Evolutionary conservation across 2,113 vertebrate genomes (phyloP).

Genomic region (Cepphus grylle): DNA sequence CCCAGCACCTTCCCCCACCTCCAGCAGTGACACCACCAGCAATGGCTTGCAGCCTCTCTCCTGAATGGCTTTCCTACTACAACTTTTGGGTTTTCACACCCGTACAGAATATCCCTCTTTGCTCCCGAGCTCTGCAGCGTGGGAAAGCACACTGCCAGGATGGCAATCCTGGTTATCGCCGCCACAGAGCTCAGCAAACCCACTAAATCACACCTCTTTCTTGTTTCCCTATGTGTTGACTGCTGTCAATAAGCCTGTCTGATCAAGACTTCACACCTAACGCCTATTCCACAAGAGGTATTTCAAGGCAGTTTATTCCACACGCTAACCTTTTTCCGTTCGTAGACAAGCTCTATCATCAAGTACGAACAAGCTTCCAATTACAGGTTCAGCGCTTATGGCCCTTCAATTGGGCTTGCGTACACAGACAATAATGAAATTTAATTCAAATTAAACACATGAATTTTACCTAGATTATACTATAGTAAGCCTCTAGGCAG

Average conservation of each 20-base stretch:
- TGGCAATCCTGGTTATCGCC: not conserved
- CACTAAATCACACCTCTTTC: not conserved
- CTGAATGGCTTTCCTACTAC: not conserved
- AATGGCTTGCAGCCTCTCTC: not conserved
- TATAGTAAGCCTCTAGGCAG: not conserved
- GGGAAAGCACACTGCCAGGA: not conserved
- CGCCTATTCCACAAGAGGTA: fast-evolving
- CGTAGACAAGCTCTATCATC: not conserved
- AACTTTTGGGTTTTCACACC: not conserved
- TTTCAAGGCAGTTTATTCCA: not conserved
- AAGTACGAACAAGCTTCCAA: not conserved
- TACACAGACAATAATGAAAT: not conserved
- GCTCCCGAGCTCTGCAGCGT: not conserved
- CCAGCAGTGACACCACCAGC: fast-evolving
- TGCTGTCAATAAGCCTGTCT: not conserved
- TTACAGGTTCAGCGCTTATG: not conserved
- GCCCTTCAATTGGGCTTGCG: not conserved
- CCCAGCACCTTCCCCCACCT: not conserved
- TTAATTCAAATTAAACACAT: not conserved
- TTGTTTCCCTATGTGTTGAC: not conserved
- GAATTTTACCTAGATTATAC: not conserved
- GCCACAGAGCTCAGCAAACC: not conserved
- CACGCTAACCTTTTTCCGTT: not conserved
- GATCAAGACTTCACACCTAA: not conserved
- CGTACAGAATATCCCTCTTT: fast-evolving